Percentiles rank a stretch among this genome's conserved stretches.
Conservation (phyloP, 2,113 vertebrate genomes). For the Carassius auratus region DNA sequence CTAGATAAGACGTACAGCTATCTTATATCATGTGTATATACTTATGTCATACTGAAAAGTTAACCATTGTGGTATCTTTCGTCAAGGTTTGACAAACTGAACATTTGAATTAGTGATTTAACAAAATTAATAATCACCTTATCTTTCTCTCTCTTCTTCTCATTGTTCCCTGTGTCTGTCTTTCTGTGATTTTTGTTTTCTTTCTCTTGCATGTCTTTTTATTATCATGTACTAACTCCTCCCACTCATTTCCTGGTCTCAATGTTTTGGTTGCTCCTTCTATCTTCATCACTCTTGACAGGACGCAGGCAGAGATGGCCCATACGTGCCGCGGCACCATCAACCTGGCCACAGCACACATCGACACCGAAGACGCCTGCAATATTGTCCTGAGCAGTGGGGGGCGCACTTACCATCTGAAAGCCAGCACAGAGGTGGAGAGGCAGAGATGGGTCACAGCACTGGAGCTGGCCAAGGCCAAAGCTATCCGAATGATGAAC, state of each 20-base stretch:
- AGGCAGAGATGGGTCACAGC: conserved; percentile 93
- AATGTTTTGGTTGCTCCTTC: not conserved
- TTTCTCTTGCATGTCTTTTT: too few species aligned
- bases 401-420: conserved; percentile 94
- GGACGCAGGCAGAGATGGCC: conserved; percentile 98
- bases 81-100: not conserved
- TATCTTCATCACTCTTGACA: conserved; percentile 59
- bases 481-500: conserved; percentile 90
- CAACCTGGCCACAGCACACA: conserved; percentile 90
- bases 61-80: not conserved
- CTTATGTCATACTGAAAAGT: too few species aligned
- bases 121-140: not conserved
- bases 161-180: not conserved
- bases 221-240: not conserved
- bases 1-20: not conserved
- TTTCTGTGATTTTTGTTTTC: too few species aligned
- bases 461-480: conserved; percentile 93
- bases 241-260: not conserved
- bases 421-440: conserved; percentile 92
- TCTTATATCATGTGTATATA: too few species aligned
- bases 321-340: conserved; percentile 97
- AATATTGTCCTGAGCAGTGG: conserved; percentile 93
- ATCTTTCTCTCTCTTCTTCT: not conserved
- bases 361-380: conserved; percentile 93
- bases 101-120: not conserved